Conservation (phyloP, 2,888 invertebrate species). For the Oasisia sp. region DNA sequence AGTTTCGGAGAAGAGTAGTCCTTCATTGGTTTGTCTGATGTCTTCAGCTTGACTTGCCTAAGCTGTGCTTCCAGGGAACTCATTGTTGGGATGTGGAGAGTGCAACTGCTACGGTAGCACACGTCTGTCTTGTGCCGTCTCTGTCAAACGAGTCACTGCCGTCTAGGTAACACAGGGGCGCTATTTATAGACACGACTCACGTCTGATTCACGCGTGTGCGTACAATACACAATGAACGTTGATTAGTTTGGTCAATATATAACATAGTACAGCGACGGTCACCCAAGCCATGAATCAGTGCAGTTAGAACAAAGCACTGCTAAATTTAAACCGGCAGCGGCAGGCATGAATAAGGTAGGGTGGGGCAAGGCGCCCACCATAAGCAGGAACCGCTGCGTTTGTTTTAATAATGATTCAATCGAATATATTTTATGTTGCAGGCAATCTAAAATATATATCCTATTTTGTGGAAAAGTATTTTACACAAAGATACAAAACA, state of each 20-base stretch:
- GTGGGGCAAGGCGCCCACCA: too few relatives aligned
- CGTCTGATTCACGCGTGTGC: not conserved
- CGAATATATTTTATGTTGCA: too few relatives aligned
- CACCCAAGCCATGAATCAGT: not conserved
- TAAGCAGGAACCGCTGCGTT: too few relatives aligned
- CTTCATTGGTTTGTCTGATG: conserved; percentile 44
- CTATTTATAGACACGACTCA: not conserved
- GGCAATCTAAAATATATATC: too few relatives aligned
- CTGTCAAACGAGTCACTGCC: not conserved
- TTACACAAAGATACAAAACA: too few relatives aligned
- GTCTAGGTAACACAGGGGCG: not conserved
- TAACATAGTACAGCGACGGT: not conserved
- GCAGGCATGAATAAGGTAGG: too few relatives aligned
- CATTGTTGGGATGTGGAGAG: not conserved
- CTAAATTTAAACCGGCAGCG: too few relatives aligned
- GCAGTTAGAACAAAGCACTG: not conserved
- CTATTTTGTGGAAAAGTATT: too few relatives aligned
- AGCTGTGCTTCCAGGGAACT: conserved; percentile 45
- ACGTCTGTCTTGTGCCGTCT: not conserved
- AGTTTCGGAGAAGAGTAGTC: conserved; percentile 52
- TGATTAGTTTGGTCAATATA: not conserved
- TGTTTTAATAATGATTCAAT: too few relatives aligned
- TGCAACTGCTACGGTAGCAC: not conserved
- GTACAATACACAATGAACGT: not conserved
- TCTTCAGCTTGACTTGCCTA: conserved; percentile 46